phyloP scores from a whole-genome alignment of 2,797 vertebrate species.

The Pseudotriccus pelzelni region DNA sequence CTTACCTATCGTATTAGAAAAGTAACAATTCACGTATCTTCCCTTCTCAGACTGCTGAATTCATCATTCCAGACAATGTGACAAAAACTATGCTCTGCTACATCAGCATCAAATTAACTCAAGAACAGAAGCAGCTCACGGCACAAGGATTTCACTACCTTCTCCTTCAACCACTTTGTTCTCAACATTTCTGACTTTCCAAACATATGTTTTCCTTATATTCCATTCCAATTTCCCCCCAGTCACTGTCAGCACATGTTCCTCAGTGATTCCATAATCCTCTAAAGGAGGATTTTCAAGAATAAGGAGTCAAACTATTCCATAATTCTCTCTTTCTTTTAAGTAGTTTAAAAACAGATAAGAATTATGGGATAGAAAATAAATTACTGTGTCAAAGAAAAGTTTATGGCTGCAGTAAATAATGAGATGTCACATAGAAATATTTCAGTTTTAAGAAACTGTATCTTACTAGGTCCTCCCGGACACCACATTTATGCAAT shows the following conservation, averaged over 20 bases:
- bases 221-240: not conserved
- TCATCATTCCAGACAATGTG: not conserved
- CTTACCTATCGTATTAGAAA: not conserved
- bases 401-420: not conserved
- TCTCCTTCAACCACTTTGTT: not conserved
- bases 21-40: not conserved
- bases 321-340: not conserved
- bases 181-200: not conserved
- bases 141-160: not conserved
- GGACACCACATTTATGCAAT: not conserved
- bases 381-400: not conserved
- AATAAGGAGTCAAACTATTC: not conserved
- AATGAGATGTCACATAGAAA: not conserved
- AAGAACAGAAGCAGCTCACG: not conserved
- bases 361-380: not conserved
- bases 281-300: not conserved
- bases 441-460: not conserved
- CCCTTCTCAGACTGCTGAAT: not conserved
- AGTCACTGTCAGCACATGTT: not conserved
- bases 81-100: not conserved
- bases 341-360: not conserved
- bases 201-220: not conserved
- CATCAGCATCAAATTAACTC: not conserved
- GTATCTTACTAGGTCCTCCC: not conserved
- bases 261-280: not conserved